Evolutionary conservation across 2,888 invertebrate species (phyloP).

Genomic region (Meghimatium bilineatum): DNA sequence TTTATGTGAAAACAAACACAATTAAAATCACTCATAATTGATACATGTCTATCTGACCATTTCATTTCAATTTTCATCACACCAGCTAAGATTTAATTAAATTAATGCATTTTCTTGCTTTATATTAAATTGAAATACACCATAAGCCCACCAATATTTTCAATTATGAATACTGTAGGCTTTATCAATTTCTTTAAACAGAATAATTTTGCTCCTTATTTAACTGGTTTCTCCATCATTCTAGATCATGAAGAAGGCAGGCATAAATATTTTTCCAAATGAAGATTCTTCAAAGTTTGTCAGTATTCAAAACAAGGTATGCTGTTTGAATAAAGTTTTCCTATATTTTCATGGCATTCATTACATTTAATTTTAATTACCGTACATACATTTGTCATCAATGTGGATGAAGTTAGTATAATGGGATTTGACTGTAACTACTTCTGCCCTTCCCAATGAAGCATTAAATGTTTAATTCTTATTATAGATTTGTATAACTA

Average conservation of each 20-base stretch:
- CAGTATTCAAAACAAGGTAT: slow-evolving; percentile 75
- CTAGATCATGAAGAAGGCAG: slow-evolving; percentile 68
- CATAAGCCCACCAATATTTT: background rate
- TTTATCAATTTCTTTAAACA: background rate
- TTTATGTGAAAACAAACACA: too few species aligned
- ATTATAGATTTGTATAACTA: too few species aligned
- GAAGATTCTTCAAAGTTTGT: slow-evolving; percentile 76
- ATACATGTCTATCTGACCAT: too few species aligned
- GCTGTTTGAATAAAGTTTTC: background rate
- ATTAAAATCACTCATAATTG: too few species aligned
- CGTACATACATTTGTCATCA: too few species aligned
- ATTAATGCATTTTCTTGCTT: background rate
- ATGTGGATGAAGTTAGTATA: too few species aligned
- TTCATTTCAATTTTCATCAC: too few species aligned
- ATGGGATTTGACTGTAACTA: too few species aligned
- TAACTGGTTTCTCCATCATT: background rate
- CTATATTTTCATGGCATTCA: background rate
- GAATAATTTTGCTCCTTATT: background rate
- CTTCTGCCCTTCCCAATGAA: too few species aligned
- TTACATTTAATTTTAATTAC: background rate
- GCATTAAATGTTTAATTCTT: too few species aligned
- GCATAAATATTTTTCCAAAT: slow-evolving; percentile 76
- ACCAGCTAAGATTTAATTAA: too few species aligned
- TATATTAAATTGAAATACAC: too few species aligned
- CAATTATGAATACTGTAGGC: background rate